Conservation (phyloP, 2,113 vertebrate genomes). For the Leucopternis melanops region DNA sequence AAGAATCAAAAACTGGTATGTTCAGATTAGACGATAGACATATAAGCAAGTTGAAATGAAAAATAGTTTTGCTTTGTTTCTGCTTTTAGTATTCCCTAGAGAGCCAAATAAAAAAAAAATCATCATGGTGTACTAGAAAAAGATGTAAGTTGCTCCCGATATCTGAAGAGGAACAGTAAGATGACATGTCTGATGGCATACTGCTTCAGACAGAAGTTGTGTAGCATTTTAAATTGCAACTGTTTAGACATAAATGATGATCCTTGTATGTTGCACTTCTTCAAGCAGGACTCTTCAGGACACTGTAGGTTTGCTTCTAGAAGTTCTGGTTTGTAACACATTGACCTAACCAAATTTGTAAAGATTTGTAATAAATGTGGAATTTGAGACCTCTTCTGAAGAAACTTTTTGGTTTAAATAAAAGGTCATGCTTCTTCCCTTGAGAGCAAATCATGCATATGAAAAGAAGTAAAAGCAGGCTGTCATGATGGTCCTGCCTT, state of each 20-base stretch:
- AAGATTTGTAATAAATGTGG: not conserved
- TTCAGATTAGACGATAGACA: not conserved
- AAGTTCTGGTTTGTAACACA: not conserved
- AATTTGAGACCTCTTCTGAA: not conserved
- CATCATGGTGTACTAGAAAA: not conserved
- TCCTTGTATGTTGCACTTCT: not conserved
- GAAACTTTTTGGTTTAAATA: not conserved
- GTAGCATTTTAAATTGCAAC: not conserved
- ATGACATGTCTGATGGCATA: not conserved
- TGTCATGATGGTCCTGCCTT: not conserved
- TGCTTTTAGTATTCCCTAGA: not conserved
- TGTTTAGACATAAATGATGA: not conserved
- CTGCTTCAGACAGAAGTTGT: not conserved
- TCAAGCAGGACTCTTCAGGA: not conserved
- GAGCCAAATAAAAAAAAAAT: not conserved
- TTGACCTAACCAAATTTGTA: not conserved
- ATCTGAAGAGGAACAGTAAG: not conserved
- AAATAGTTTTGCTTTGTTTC: not conserved
- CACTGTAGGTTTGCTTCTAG: not conserved
- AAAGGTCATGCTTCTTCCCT: not conserved
- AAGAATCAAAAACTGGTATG: conserved; percentile 84
- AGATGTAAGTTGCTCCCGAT: not conserved
- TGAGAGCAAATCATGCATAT: not conserved
- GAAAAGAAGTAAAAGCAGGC: not conserved
- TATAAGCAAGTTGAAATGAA: not conserved